Conservation (phyloP, 2,797 vertebrate genomes). For the Pipistrellus pygmaeus region DNA sequence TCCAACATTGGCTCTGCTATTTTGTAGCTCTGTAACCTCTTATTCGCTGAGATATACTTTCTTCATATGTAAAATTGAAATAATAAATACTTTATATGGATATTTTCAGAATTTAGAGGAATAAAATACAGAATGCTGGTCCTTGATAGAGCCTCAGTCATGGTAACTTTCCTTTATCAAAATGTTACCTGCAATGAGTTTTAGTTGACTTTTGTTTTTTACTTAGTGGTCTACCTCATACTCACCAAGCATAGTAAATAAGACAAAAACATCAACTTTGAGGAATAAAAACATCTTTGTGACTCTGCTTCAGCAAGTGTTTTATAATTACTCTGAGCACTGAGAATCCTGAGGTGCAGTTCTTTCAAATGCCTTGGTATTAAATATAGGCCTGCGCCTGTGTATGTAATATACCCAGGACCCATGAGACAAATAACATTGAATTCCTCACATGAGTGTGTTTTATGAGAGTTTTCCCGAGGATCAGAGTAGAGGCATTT, state of each 20-base stretch:
- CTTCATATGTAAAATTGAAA: slow-evolving; percentile 10
- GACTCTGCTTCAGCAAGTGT: neutral
- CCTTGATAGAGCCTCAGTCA: neutral
- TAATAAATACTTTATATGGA: neutral
- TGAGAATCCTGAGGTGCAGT: neutral
- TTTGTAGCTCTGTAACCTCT: neutral
- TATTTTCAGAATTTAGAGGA: neutral
- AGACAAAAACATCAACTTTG: neutral
- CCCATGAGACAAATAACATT: slow-evolving; percentile 65
- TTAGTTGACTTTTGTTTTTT: slow-evolving; percentile 31
- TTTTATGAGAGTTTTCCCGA: slow-evolving; percentile 73
- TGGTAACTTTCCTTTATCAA: neutral
- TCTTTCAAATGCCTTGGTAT: neutral
- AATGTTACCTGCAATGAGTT: neutral
- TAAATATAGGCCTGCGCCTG: neutral
- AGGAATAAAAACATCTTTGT: slow-evolving; percentile 49
- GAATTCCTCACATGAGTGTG: slow-evolving; percentile 63
- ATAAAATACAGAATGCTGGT: neutral
- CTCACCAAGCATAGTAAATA: slow-evolving; percentile 13
- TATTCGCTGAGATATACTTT: neutral
- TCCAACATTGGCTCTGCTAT: neutral
- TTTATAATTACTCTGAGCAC: neutral
- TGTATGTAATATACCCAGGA: neutral
- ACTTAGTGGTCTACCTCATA: neutral
- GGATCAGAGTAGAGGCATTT: slow-evolving; percentile 66